Conservation (phyloP, 2,797 vertebrate species). For the Oceanodroma leucorhoa region DNA sequence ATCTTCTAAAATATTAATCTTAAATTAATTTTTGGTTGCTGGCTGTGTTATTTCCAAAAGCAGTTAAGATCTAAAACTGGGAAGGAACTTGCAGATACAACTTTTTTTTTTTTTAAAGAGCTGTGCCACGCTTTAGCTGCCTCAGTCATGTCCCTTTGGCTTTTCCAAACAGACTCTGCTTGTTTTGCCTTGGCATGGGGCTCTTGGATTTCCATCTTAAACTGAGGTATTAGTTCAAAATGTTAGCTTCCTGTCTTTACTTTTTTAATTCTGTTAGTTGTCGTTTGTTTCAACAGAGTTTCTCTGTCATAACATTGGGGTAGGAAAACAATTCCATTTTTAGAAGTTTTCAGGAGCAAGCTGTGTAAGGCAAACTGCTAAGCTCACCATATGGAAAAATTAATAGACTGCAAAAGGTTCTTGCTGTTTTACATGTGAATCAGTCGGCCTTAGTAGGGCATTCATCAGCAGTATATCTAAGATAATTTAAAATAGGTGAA, state of each 20-base stretch:
- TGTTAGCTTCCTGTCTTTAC: background rate
- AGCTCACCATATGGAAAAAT: constrained; percentile 23
- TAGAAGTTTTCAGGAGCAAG: background rate
- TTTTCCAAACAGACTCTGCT: background rate
- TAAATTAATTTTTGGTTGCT: background rate
- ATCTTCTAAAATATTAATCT: background rate
- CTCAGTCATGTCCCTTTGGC: background rate
- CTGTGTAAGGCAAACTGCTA: constrained; percentile 30
- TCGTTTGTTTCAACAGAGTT: background rate
- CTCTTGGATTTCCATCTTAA: background rate
- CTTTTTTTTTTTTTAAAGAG: background rate
- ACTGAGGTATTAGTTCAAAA: background rate
- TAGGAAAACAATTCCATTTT: constrained; percentile 19
- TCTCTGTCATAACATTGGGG: background rate
- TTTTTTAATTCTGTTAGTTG: background rate
- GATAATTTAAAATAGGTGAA: background rate
- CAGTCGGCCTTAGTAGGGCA: background rate
- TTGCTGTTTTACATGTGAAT: background rate
- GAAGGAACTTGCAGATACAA: background rate
- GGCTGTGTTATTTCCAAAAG: background rate
- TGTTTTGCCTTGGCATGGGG: background rate
- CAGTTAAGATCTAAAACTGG: background rate
- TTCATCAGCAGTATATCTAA: background rate
- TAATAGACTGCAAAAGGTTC: constrained; percentile 20
- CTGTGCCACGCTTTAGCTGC: background rate